Evolutionary conservation across 1,140 invertebrate genomes (phyloP), one percentile per base, ranked within the genome.

Genomic region (Nylanderia fulva): DNA sequence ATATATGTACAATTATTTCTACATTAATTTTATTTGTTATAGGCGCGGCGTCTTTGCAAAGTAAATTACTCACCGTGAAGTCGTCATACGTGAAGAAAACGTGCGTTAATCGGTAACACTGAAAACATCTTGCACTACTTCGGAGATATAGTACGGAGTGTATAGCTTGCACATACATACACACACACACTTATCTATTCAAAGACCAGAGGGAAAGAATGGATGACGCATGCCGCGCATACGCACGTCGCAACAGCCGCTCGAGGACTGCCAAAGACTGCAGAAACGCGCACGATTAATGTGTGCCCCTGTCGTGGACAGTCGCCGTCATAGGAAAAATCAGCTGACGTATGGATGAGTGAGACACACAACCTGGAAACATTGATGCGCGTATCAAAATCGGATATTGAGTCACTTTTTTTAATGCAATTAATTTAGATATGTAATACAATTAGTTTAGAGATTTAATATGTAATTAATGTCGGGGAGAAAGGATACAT

Each of bases 191-290:
- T 18, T 24, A 27, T 54, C 15, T 58, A 71, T 33, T 33, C 11
- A 18, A 24, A 13, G 36, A 15, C 8, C 9, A 27, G 9, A 48
- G 45, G 36, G n/a, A 66, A 39, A 68, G 42, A 21, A 52, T n/a
- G 58, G 56, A 79, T 42, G 48, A 58, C 45, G 76, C 42, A 66
- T 29, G 79, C 24, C 56, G 69, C 52, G 61, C 79, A 58, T 75
- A 60, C 85, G 42, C 60, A 9, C 68, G 21, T 76, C 52, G 60
- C 80, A 48, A 45, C 80, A 48, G 80, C n/a, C 80, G 80, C 48
- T 48, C 69, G 52, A 58, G 56, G 85, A 86, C 85, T 84, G 80
- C 33, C 80, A 27, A 61, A 64, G 80, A 84, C 80, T 84, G 71
- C 63, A 36, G 52, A 72, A 71, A 82, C 7, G 77, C 69, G 15